These are phyloP conservation scores for Stomatorhinus ivindoensis DNA, from an alignment of 2,113 vertebrate species.

Conservation along the genomic window DNA sequence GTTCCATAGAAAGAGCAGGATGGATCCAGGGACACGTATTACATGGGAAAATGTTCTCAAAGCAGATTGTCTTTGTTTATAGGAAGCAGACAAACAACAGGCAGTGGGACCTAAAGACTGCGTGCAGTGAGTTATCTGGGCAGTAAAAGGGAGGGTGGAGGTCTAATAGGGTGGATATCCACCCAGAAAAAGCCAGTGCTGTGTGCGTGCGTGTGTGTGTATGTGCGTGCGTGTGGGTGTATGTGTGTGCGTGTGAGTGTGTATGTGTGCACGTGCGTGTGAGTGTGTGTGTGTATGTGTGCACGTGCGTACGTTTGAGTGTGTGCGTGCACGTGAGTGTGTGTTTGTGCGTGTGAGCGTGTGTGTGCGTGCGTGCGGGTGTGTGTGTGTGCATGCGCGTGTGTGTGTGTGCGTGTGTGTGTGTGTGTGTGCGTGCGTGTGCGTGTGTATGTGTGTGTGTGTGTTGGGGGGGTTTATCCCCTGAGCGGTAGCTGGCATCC, in stretches of 20 bases:
- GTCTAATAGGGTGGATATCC: slow-evolving; percentile 1
- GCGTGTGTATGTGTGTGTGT: not conserved
- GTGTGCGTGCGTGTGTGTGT: too few species aligned
- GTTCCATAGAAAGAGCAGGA: not conserved
- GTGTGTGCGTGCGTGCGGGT: too few species aligned
- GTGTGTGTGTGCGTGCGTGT: too few species aligned
- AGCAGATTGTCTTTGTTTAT: not conserved
- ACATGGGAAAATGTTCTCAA: not conserved
- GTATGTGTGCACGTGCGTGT: too few species aligned
- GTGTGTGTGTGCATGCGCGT: too few species aligned
- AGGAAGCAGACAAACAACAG: not conserved
- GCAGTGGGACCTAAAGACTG: not conserved
- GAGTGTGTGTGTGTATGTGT: too few species aligned
- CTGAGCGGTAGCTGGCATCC: not conserved
- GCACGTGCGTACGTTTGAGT: too few species aligned
- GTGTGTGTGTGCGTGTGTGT: too few species aligned
- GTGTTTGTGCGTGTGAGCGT: too few species aligned
- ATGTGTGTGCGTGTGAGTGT: not conserved
- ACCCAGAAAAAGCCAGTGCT: slow-evolving; percentile 5
- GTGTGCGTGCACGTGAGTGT: too few species aligned
- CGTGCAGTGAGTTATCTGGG: not conserved
- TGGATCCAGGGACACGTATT: not conserved
- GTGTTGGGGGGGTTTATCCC: not conserved
- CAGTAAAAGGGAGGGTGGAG: not conserved
- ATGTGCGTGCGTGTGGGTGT: not conserved